These are phyloP conservation scores for Acleris cristana DNA, from an alignment of 2,888 invertebrate species.

Conservation along the genomic window DNA sequence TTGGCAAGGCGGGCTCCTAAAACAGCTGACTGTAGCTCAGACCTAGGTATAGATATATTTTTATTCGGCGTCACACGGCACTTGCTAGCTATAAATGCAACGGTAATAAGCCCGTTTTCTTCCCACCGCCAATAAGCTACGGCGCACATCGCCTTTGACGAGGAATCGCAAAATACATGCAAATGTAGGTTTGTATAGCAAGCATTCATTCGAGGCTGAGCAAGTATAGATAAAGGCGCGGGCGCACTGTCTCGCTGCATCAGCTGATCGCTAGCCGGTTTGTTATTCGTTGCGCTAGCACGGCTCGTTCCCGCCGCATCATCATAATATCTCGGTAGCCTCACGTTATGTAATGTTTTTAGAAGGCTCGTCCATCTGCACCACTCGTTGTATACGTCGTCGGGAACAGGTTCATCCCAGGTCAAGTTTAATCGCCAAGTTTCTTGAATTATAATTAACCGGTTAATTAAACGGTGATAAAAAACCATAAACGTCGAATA, in stretches of 20 bases:
- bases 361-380: neutral
- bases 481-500: slow-evolving; percentile 41
- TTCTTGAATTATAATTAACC: slow-evolving; percentile 37
- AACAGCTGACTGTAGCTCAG: slow-evolving; percentile 29
- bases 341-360: neutral
- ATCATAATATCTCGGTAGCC: neutral
- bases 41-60: slow-evolving; percentile 19
- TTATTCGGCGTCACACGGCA: slow-evolving; percentile 24
- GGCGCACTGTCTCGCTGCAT: neutral
- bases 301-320: neutral
- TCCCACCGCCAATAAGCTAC: slow-evolving; percentile 5
- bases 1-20: slow-evolving; percentile 22
- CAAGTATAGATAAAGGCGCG: neutral
- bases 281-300: neutral
- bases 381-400: slow-evolving; percentile 1
- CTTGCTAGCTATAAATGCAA: slow-evolving; percentile 17
- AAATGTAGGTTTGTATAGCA: slow-evolving; percentile 16
- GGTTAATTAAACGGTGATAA: slow-evolving; percentile 34
- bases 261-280: neutral
- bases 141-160: slow-evolving; percentile 1
- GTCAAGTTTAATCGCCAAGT: slow-evolving; percentile 26
- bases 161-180: slow-evolving; percentile 36
- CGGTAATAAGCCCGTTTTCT: neutral
- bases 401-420: neutral
- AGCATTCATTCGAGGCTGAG: neutral